Evolutionary conservation across 2,113 vertebrate genomes (phyloP), one percentile per base, ranked within the genome.

Genomic region (Paramisgurnus dabryanus): DNA sequence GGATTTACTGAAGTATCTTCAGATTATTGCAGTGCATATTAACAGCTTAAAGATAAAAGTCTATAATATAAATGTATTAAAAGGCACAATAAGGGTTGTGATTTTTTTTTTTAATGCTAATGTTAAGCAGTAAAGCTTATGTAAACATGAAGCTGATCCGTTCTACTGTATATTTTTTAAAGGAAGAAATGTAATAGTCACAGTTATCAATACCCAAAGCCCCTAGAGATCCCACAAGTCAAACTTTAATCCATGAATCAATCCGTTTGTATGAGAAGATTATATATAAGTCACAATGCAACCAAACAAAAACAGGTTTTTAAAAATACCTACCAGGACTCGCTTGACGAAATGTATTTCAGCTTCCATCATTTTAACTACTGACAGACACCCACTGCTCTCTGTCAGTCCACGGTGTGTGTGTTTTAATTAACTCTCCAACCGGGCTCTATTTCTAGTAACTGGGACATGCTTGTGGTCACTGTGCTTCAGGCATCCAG

Each of bases 381-480:
- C 61, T 66, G 65, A 13, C 27, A 66, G 63, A 77, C 75, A 55
- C 12, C n/a, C 57, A 45, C 11, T 61, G 43, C 71, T 43, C 45
- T 53, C 22, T 67, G 57, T 74, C 71, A 76, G 45, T 66, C 34
- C 9, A 7, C 3, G 7, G 60, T 6, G 11, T 18, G 10, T 76
- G 60, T 71, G 12, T 64, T 49, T 43, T 47, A 63, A 76, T 65
- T 12, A n/a, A 76, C 66, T 77, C 49, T 77, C 53, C 63, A 55
- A 34, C 66, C 75, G 39, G 63, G 63, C 15, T 77, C 75, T 77
- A 77, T 77, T 74, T 69, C 55, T 22, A 58, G 70, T 79, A 84
- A 81, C 58, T 84, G 66, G 83, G 70, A 76, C 83, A 76, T 43
- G 60, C 53, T 50, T 61, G 43, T 69, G 41, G 53, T 69, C 55